Percentiles rank a stretch among this genome's conserved stretches.
phyloP scores from a whole-genome alignment of 1,140 invertebrate species.

The Araneus ventricosus region DNA sequence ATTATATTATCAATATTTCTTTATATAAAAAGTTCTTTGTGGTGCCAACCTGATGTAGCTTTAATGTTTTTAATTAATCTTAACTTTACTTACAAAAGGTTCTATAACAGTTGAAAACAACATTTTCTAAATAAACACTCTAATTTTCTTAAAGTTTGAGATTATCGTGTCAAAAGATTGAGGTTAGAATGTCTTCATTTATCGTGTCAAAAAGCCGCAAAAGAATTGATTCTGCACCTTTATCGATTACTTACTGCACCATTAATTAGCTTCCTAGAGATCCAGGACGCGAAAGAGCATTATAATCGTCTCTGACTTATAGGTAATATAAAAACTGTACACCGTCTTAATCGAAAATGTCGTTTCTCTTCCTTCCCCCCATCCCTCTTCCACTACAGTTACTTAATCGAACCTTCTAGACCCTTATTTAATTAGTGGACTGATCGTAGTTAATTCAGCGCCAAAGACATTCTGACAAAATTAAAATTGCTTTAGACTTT shows the following conservation, averaged over 20 bases:
- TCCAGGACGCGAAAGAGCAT: neutral
- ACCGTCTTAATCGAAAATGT: neutral
- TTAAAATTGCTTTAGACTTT: slow-evolving; percentile 57
- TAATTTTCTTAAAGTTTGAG: too few relatives aligned
- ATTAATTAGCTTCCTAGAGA: neutral
- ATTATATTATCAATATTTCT: too few relatives aligned
- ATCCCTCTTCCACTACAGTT: neutral
- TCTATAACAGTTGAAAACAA: too few relatives aligned
- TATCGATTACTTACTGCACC: neutral
- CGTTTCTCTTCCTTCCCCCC: neutral
- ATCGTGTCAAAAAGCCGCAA: too few relatives aligned
- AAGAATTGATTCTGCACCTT: neutral
- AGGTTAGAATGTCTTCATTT: too few relatives aligned
- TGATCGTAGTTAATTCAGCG: neutral
- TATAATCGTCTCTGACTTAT: neutral
- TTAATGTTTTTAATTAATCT: too few relatives aligned
- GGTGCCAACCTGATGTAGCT: too few relatives aligned
- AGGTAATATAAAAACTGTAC: neutral
- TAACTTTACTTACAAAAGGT: too few relatives aligned
- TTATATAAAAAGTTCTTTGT: too few relatives aligned
- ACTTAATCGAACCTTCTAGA: too few relatives aligned
- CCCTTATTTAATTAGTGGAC: slow-evolving; percentile 1
- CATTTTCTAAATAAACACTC: too few relatives aligned
- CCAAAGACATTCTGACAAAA: slow-evolving; percentile 21
- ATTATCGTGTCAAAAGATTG: too few relatives aligned